Conservation (phyloP, 2,113 vertebrate genomes). For the Mola mola region DNA sequence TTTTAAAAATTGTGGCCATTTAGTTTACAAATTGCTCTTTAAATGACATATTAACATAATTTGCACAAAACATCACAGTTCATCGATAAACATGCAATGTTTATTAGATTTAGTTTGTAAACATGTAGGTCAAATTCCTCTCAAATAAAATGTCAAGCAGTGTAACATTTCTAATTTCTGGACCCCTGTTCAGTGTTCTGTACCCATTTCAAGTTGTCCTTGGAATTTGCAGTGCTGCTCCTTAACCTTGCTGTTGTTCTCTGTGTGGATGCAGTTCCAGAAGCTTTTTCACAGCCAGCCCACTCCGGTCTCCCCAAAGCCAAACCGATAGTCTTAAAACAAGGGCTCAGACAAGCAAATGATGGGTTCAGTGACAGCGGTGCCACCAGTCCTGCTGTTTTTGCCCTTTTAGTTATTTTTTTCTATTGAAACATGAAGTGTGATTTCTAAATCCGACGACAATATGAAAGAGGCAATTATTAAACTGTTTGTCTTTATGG, state of each 20-base stretch:
- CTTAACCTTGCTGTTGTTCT: constrained; percentile 35
- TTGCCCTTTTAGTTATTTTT: constrained; percentile 25
- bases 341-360: constrained; percentile 31
- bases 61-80: too few species aligned
- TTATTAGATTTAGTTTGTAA: too few species aligned
- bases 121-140: too few species aligned
- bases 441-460: too few species aligned
- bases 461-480: too few species aligned
- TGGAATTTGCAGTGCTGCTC: constrained; percentile 9
- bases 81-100: too few species aligned
- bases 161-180: neutral
- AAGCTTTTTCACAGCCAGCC: constrained; percentile 42
- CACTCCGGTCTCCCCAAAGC: constrained; percentile 23
- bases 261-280: constrained; percentile 28
- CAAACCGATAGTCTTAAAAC: constrained; percentile 33
- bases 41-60: too few species aligned
- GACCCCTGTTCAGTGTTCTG: constrained; percentile 4
- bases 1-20: too few species aligned
- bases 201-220: constrained; percentile 6
- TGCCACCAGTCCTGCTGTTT: constrained; percentile 16
- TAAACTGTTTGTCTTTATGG: too few species aligned
- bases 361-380: constrained; percentile 26
- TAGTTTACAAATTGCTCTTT: too few species aligned
- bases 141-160: too few species aligned
- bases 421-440: too few species aligned